These are phyloP conservation scores for Bombus polaris DNA, from an alignment of 1,140 invertebrate genomes.

Conservation along the genomic window DNA sequence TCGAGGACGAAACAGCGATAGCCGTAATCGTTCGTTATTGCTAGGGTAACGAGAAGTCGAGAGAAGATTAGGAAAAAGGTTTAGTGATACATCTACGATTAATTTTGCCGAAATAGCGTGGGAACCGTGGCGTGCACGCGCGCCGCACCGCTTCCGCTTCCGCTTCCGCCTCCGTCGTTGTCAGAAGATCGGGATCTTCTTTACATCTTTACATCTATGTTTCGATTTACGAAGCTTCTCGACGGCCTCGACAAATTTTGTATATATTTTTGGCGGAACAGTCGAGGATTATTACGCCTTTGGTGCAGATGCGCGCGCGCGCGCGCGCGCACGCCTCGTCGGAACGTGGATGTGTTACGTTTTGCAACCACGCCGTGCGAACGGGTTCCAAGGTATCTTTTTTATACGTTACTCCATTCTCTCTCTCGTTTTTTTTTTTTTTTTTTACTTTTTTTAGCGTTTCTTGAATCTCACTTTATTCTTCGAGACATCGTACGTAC, in stretches of 20 bases:
- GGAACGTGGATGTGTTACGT: neutral
- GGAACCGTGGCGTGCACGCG: neutral
- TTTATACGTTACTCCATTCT: conserved; percentile 6
- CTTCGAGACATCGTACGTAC: conserved; percentile 26
- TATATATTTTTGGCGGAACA: neutral
- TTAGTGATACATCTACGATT: conserved; percentile 34
- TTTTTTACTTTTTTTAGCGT: conserved; percentile 6
- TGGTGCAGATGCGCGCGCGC: neutral
- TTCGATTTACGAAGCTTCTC: neutral
- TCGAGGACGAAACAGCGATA: too few relatives aligned
- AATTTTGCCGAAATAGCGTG: conserved; percentile 55
- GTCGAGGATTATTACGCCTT: neutral
- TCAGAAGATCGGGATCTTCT: neutral
- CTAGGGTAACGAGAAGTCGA: conserved; percentile 29
- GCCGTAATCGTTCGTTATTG: conserved; percentile 44
- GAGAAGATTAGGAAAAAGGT: conserved; percentile 32
- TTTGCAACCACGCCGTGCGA: conserved; percentile 73
- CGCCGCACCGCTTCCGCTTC: neutral
- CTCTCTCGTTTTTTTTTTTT: neutral
- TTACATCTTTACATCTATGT: neutral
- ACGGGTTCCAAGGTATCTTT: conserved; percentile 56
- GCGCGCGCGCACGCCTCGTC: neutral
- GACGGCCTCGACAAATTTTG: neutral
- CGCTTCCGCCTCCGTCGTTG: neutral
- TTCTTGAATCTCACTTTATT: conserved; percentile 10